Percentiles rank a stretch among this genome's conserved stretches.
phyloP scores from a whole-genome alignment of 2,888 invertebrate species.

The Muschampia plurimacula region DNA sequence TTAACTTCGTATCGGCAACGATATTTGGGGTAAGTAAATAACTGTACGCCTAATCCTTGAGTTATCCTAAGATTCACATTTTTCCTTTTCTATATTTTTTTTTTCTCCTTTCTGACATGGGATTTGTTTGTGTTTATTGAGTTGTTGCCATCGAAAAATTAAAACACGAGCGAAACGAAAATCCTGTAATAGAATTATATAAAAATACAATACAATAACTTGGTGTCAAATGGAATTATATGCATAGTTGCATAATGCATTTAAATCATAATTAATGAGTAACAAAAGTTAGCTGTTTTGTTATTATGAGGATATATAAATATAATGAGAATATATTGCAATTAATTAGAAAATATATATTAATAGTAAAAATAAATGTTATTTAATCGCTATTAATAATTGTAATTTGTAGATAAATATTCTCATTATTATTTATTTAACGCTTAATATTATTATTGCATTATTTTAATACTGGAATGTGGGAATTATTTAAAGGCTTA shows the following conservation, averaged over 20 bases:
- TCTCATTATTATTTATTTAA: too few species aligned
- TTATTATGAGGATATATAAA: too few species aligned
- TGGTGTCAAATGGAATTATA: neutral
- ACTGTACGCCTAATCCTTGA: neutral
- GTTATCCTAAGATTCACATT: neutral
- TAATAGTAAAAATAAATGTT: too few species aligned
- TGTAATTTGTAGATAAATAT: too few species aligned
- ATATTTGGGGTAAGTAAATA: neutral
- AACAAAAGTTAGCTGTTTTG: too few species aligned
- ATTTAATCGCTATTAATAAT: too few species aligned
- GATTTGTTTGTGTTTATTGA: neutral
- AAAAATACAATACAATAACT: neutral
- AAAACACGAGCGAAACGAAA: neutral
- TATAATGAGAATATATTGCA: too few species aligned
- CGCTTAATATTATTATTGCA: too few species aligned
- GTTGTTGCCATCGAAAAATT: slow-evolving; percentile 7
- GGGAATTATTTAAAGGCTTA: too few species aligned
- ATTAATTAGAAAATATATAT: too few species aligned
- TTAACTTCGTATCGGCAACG: neutral
- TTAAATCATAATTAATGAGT: too few species aligned
- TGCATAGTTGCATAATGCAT: neutral
- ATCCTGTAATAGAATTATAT: slow-evolving; percentile 7
- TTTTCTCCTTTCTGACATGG: neutral
- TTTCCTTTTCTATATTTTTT: neutral
- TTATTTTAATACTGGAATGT: too few species aligned